Evolutionary conservation across 2,888 invertebrate genomes (phyloP).

Genomic region (Thumatha senex): DNA sequence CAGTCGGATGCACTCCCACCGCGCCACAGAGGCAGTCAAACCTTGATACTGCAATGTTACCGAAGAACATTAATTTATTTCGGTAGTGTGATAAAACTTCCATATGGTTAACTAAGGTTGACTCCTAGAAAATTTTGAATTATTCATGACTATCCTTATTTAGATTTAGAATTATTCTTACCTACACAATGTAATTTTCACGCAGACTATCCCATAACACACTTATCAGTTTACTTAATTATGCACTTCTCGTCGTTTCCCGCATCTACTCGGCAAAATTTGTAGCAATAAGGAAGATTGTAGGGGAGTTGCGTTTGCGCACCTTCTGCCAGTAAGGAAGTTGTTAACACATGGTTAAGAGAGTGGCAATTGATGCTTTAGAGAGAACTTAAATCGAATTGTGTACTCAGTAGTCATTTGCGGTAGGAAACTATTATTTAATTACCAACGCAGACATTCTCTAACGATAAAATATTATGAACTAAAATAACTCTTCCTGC

Average conservation of each 20-base stretch:
- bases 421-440: not conserved
- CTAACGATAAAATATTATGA: not conserved
- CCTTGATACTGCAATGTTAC: too few species aligned
- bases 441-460: not conserved
- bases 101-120: too few species aligned
- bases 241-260: constrained; percentile 86
- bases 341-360: constrained; percentile 5
- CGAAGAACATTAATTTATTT: too few species aligned
- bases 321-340: constrained; percentile 9
- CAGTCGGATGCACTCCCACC: too few species aligned
- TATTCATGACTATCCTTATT: too few species aligned
- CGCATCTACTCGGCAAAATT: constrained; percentile 15
- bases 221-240: constrained; percentile 27
- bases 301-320: constrained; percentile 11
- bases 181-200: constrained; percentile 13
- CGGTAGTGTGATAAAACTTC: too few species aligned
- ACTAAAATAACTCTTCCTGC: not conserved
- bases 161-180: too few species aligned
- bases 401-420: not conserved
- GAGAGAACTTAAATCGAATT: not conserved
- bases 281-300: constrained; percentile 14
- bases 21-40: too few species aligned
- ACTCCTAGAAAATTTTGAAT: too few species aligned
- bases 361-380: not conserved
- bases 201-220: constrained; percentile 14